Conservation (phyloP, 1,140 invertebrate genomes). For the Phymastichus coffea region DNA sequence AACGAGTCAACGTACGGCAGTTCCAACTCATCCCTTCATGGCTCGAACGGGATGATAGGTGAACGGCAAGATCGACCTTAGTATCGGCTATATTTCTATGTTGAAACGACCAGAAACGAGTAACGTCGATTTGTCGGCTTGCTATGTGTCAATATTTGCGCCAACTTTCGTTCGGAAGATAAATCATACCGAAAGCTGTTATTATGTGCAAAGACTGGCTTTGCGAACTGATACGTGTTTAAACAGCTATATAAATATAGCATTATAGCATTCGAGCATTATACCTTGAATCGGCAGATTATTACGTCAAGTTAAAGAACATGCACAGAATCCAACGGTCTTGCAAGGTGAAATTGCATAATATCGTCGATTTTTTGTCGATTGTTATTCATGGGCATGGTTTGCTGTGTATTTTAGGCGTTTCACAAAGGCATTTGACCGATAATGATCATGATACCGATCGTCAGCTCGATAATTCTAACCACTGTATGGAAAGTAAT, state of each 20-base stretch:
- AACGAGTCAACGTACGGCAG: constrained; percentile 28
- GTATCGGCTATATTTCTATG: constrained; percentile 39
- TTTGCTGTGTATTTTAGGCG: no score
- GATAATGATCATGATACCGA: constrained; percentile 24
- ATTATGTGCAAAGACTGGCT: no score
- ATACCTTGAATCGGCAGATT: not conserved
- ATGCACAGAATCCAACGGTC: not conserved
- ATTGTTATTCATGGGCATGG: no score
- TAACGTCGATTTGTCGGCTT: constrained; percentile 35
- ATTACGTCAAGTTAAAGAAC: not conserved
- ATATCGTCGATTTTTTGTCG: constrained; percentile 2
- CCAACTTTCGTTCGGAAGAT: no score
- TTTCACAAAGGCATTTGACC: constrained; percentile 33
- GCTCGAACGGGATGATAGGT: constrained; percentile 41
- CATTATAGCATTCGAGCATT: no score
- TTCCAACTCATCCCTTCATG: constrained; percentile 14
- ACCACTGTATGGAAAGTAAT: constrained; percentile 31
- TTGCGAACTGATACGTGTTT: not conserved
- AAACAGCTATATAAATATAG: no score
- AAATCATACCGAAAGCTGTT: no score
- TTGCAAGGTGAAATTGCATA: not conserved
- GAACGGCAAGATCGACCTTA: constrained; percentile 31
- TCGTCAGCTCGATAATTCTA: constrained; percentile 31
- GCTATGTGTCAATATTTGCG: no score
- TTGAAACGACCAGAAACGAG: constrained; percentile 30